Evolutionary conservation across 2,888 invertebrate species (phyloP).

Genomic region (Machimus atricapillus): DNA sequence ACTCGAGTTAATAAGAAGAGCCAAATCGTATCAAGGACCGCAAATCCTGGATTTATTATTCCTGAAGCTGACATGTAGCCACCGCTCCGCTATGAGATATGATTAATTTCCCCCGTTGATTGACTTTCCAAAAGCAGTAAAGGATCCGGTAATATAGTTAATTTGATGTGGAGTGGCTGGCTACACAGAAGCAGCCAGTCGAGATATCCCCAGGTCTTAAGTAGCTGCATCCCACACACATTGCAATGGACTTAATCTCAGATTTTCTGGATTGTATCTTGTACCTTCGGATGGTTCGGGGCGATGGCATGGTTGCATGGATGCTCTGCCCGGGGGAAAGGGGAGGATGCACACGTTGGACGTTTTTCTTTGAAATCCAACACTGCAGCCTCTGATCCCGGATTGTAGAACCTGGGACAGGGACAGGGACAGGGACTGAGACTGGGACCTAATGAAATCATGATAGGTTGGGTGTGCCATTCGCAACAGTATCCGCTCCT

Average conservation of each 20-base stretch:
- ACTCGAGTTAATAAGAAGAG: background rate
- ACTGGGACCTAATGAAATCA: conserved; percentile 27
- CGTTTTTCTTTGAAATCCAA: conserved; percentile 27
- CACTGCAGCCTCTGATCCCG: conserved; percentile 16
- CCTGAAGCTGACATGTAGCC: background rate
- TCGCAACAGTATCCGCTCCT: conserved; percentile 30
- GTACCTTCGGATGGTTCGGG: background rate
- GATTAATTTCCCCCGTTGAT: conserved; percentile 22
- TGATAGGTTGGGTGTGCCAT: conserved; percentile 23
- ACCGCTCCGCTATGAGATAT: background rate
- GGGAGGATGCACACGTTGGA: background rate
- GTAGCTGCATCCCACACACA: conserved; percentile 21
- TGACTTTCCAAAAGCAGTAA: conserved; percentile 1
- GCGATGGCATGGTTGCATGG: background rate
- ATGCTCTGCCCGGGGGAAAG: background rate
- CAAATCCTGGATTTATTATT: conserved; percentile 26
- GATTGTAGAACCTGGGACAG: background rate
- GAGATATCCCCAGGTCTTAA: background rate
- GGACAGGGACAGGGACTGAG: background rate
- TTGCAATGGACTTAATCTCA: background rate
- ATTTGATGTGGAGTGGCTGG: background rate
- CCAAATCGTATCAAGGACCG: conserved; percentile 3
- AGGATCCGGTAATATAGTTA: conserved; percentile 16
- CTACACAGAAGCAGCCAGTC: background rate
- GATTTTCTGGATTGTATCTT: background rate